phyloP scores from a whole-genome alignment of 92 coral and sea anemone species.

The Porites cylindrica region DNA sequence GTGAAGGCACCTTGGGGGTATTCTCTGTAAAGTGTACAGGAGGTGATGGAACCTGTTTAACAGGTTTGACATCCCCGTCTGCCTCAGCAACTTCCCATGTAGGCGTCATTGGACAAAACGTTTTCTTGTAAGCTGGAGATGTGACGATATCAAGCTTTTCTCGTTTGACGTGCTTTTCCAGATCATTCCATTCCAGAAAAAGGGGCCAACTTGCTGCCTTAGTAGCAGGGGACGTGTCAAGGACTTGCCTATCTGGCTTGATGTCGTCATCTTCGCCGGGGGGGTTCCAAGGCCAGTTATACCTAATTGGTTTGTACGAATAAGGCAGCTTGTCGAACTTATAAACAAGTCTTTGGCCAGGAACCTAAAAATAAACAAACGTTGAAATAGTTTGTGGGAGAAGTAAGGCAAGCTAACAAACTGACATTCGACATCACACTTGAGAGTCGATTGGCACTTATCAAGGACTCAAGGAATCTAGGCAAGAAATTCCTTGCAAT shows the following conservation, averaged over 20 bases:
- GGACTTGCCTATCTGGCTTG: neutral
- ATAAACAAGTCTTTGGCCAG: conserved; percentile 83
- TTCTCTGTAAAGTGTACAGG: neutral
- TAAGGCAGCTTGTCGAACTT: conserved; percentile 83
- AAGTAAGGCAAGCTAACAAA: no score
- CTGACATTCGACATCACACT: no score
- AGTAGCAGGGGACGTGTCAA: neutral
- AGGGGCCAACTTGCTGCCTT: neutral
- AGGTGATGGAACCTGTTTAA: neutral
- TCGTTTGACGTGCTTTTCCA: neutral
- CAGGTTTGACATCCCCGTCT: neutral
- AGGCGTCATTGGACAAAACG: neutral
- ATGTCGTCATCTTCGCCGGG: conserved; percentile 13
- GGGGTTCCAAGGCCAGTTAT: conserved; percentile 47
- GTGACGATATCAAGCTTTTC: neutral
- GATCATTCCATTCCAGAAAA: neutral
- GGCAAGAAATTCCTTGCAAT: no score
- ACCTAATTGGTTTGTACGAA: conserved; percentile 67
- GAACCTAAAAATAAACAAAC: no score
- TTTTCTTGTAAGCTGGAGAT: neutral
- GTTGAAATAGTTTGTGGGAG: no score
- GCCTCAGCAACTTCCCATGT: neutral
- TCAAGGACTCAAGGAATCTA: no score
- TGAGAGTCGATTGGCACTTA: no score
- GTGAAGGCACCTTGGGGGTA: neutral